phyloP scores from a whole-genome alignment of 2,113 vertebrate genomes.

The Chloropsis cyanopogon region DNA sequence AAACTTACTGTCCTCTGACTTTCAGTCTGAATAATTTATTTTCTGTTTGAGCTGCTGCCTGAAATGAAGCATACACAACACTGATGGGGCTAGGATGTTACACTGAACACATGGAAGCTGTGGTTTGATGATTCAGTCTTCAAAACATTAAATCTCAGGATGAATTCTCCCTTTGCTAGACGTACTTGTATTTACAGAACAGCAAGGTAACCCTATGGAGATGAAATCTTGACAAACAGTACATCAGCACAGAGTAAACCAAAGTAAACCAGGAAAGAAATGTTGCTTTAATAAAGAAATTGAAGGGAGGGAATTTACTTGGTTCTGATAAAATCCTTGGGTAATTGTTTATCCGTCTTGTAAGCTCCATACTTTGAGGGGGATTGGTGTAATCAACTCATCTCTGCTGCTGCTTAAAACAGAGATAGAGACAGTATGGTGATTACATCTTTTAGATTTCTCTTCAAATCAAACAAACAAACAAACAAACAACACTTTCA shows the following conservation, averaged over 20 bases:
- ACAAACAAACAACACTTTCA: not conserved
- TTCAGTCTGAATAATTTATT: conserved; percentile 25
- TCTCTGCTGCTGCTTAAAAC: not conserved
- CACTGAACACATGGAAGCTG: not conserved
- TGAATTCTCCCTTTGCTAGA: not conserved
- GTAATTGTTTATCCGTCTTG: not conserved
- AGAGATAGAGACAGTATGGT: not conserved
- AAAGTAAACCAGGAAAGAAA: not conserved
- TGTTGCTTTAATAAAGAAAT: not conserved
- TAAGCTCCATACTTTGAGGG: not conserved
- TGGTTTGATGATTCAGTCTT: not conserved
- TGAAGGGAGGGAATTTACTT: not conserved
- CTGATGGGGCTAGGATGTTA: not conserved
- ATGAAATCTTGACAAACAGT: not conserved
- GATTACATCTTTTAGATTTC: not conserved
- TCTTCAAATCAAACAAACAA: not conserved
- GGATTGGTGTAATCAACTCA: not conserved
- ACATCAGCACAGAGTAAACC: not conserved
- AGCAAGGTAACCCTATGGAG: not conserved
- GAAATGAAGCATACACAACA: not conserved
- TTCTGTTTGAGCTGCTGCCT: not conserved
- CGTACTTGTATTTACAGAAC: not conserved
- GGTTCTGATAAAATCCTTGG: not conserved
- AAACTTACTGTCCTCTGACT: not conserved
- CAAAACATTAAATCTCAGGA: not conserved